Base-by-base conservation (phyloP, 2,797 vertebrate species). In the Phylloscopus collybita region DNA sequence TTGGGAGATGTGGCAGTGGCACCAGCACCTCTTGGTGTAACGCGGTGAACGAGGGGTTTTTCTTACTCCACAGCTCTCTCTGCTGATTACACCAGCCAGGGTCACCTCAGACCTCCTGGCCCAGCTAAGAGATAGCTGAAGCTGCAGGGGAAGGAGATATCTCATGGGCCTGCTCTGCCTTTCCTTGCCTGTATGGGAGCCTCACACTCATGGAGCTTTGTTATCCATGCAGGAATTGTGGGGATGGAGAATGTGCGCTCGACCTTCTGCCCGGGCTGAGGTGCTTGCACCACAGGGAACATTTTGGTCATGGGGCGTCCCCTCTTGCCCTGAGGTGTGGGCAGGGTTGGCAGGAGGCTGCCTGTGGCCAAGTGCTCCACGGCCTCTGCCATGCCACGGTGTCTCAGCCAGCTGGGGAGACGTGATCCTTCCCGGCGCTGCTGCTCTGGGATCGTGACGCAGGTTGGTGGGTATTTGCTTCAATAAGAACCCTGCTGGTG, bases 401-500 rank as follows among this genome's bases (percentile, higher is more conserved):
- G 74, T 16, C 60, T 16, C 20, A 14, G 9, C 8, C 92, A 66
- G 91, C 80, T 15, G 84, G 47, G 54, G n/a, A 59, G 67, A 32
- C 0, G 16, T 22, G 84, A 22, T 78, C 64, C 21, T 7, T 64
- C 60, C 42, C 11, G 5, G 89, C 19, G 81, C 86, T 5, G 30
- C 3, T 45, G 86, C 80, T 75, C 38, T 22, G 0, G 1, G 86
- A 22, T 57, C 5, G 8, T 3, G 5, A 49, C 3, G 1, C 94
- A 92, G 66, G 6, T 9, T 53, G 86, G 54, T 53, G 86, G 80
- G 19, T 79, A 32, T 95, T 93, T 89, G 80, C 76, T 84, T 84
- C 95, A 60, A 3, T 64, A 19, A 87, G 86, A 92, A 21, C 93
- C 90, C 30, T 11, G 90, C 94, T 82, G 95, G 60, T 95, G 95